Conservation (phyloP, 1,140 invertebrate species). For the Cyphomyrmex costatus region DNA sequence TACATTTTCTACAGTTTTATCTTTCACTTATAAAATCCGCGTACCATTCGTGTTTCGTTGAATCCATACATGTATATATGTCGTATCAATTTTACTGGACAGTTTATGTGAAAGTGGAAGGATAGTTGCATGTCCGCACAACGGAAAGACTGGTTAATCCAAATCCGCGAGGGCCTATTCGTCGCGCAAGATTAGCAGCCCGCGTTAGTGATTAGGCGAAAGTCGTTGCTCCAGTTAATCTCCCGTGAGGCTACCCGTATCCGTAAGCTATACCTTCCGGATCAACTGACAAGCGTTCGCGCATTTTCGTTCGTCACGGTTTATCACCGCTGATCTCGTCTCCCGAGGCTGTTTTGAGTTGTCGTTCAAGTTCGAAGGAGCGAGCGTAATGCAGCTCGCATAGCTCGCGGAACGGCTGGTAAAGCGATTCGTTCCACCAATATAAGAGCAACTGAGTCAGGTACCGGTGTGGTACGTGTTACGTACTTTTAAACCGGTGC, state of each 20-base stretch:
- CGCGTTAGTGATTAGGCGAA: conserved; percentile 54
- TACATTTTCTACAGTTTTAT: conserved; percentile 36
- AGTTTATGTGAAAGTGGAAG: background rate
- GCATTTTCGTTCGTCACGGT: conserved; percentile 64
- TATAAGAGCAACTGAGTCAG: conserved; percentile 59
- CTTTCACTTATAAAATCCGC: conserved; percentile 25
- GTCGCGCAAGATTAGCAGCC: conserved; percentile 57
- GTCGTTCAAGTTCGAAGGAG: conserved; percentile 56
- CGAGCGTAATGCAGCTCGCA: conserved; percentile 49
- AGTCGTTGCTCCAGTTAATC: conserved; percentile 57
- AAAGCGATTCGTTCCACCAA: conserved; percentile 69
- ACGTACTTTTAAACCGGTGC: conserved; percentile 52
- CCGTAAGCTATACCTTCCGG: conserved; percentile 69
- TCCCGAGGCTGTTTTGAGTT: conserved; percentile 64
- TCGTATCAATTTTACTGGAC: conserved; percentile 12
- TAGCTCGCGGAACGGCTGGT: conserved; percentile 1
- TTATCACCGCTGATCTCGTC: conserved; percentile 62
- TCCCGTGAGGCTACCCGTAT: conserved; percentile 40
- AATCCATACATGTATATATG: conserved; percentile 1
- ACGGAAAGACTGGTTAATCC: conserved; percentile 41
- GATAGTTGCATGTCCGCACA: background rate
- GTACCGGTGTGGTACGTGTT: conserved; percentile 52
- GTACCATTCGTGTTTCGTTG: background rate
- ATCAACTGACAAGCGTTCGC: conserved; percentile 65
- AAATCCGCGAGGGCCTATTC: conserved; percentile 49